A percentile compares a stretch with the other conserved stretches of the same genome.
These are phyloP conservation scores for Lysandra coridon DNA, from an alignment of 2,888 invertebrate species.

Conservation along the genomic window DNA sequence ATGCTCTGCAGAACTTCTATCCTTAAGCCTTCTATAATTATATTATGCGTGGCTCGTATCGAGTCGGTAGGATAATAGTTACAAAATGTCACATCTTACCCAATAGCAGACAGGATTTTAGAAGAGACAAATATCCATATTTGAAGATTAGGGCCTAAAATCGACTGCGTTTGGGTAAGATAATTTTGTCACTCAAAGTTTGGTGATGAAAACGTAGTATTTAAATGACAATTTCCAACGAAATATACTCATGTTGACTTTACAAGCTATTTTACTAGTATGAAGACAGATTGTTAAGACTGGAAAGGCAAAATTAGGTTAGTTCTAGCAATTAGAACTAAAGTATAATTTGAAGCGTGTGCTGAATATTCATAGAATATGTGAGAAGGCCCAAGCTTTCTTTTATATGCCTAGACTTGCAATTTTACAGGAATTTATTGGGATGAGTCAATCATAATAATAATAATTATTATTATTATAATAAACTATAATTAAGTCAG, in stretches of 20 bases:
- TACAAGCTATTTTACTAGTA: slow-evolving; percentile 11
- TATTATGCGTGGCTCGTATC: slow-evolving; percentile 69
- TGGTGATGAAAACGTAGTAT: neutral
- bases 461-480: no score
- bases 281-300: neutral
- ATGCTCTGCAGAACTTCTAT: slow-evolving; percentile 85
- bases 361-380: neutral
- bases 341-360: neutral
- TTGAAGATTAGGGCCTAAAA: neutral
- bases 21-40: slow-evolving; percentile 67
- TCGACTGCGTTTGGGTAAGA: neutral
- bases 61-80: slow-evolving; percentile 48
- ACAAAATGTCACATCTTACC: slow-evolving; percentile 1
- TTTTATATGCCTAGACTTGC: slow-evolving; percentile 13
- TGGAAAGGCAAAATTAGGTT: slow-evolving; percentile 20
- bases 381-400: neutral
- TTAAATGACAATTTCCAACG: neutral
- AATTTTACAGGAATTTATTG: neutral
- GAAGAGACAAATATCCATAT: neutral
- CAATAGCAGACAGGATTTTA: neutral
- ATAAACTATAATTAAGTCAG: no score
- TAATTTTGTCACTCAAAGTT: neutral
- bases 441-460: no score
- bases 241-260: neutral
- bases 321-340: neutral